A percentile compares a stretch with the other conserved stretches of the same genome.
These are phyloP conservation scores for Gymnoscopelus microlampas DNA, from an alignment of 2,797 vertebrate genomes.

Conservation along the genomic window DNA sequence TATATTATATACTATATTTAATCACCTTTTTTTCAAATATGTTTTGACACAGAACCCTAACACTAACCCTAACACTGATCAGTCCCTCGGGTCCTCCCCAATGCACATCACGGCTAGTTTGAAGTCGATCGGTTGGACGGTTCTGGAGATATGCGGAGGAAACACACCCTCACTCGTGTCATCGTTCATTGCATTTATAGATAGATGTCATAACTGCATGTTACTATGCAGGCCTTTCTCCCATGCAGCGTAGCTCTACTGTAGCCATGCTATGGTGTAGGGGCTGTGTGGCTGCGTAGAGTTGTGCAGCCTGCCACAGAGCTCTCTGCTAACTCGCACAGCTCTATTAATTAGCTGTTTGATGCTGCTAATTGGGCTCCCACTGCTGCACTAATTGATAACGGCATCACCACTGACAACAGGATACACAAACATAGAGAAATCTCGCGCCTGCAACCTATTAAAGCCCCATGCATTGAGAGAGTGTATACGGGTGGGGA, in stretches of 20 bases:
- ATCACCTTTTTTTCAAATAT: too few relatives aligned
- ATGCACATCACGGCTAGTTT: too few relatives aligned
- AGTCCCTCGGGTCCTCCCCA: too few relatives aligned
- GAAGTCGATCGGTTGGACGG: too few relatives aligned
- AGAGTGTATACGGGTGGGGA: slow-evolving; percentile 19
- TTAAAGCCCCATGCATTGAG: slow-evolving; percentile 65
- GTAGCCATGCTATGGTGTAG: slow-evolving; percentile 53
- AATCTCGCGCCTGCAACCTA: slow-evolving; percentile 67
- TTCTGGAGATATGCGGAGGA: too few relatives aligned
- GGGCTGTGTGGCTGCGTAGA: slow-evolving; percentile 59
- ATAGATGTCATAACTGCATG: slow-evolving; percentile 6
- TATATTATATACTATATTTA: too few relatives aligned
- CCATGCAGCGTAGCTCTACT: slow-evolving; percentile 55
- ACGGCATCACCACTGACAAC: slow-evolving; percentile 82
- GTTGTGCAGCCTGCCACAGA: slow-evolving; percentile 72
- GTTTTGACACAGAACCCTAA: too few relatives aligned
- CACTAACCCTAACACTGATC: too few relatives aligned
- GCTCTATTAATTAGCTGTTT: slow-evolving; percentile 89
- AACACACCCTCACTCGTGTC: too few relatives aligned
- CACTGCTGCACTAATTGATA: slow-evolving; percentile 88
- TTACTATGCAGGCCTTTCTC: slow-evolving; percentile 26
- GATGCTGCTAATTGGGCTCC: slow-evolving; percentile 89
- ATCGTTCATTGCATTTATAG: too few relatives aligned
- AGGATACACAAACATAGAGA: slow-evolving; percentile 77
- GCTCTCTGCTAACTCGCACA: slow-evolving; percentile 76